These are phyloP conservation scores for Meta bourneti DNA, from an alignment of 2,888 invertebrate species.

Conservation along the genomic window DNA sequence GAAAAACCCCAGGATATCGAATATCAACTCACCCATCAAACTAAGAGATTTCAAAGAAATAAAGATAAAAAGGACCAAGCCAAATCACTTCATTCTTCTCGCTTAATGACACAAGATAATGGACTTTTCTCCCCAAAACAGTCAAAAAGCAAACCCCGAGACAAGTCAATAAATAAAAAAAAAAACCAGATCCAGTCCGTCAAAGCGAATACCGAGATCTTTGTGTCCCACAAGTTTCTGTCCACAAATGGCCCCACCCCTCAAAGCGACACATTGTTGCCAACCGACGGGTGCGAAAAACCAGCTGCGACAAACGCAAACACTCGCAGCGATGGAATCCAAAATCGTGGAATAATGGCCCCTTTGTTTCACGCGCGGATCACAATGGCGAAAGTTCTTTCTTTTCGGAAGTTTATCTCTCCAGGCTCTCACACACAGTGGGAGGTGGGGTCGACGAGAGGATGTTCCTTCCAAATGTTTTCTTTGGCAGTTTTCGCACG, in stretches of 20 bases:
- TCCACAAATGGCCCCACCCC: conserved; percentile 70
- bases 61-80: not conserved
- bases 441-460: not conserved
- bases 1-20: conserved; percentile 31
- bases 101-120: conserved; percentile 29
- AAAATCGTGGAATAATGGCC: conserved; percentile 29
- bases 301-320: conserved; percentile 73
- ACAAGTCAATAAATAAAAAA: conserved; percentile 35
- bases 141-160: not conserved
- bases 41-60: not conserved
- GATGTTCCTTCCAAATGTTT: conserved; percentile 30
- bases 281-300: conserved; percentile 73
- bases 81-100: conserved; percentile 8
- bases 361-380: conserved; percentile 37
- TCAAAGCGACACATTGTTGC: conserved; percentile 69
- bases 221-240: conserved; percentile 7
- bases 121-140: not conserved
- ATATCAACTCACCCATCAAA: conserved; percentile 5
- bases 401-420: not conserved
- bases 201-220: not conserved
- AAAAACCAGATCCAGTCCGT: conserved; percentile 37
- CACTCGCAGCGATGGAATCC: conserved; percentile 40
- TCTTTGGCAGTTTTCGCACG: conserved; percentile 17
- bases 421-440: not conserved
- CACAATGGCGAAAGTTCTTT: conserved; percentile 46